phyloP scores from a whole-genome alignment of 1,140 invertebrate genomes.

The Atta texana region DNA sequence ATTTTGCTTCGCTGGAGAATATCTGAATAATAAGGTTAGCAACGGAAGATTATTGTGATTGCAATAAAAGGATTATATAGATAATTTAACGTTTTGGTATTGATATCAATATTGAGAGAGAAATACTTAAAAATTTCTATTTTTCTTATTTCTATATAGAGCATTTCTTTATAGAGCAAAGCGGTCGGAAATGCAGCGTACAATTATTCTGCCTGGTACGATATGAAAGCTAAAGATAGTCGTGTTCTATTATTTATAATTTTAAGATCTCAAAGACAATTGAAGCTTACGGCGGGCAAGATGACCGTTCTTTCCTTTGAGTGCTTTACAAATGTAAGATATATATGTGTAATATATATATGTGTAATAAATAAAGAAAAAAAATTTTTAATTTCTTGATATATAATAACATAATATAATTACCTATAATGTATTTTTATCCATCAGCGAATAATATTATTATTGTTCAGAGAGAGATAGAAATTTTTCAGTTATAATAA shows the following conservation, averaged over 20 bases:
- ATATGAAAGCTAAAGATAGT: constrained; percentile 43
- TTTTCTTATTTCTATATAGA: not conserved
- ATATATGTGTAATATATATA: not conserved
- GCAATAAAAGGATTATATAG: not conserved
- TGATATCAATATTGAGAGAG: not conserved
- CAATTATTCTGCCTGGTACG: constrained; percentile 63
- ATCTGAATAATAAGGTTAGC: constrained; percentile 56
- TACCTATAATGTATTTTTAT: not conserved
- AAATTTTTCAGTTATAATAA: not conserved
- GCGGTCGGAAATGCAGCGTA: constrained; percentile 46
- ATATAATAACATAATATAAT: too few relatives aligned
- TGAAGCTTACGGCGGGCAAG: constrained; percentile 63
- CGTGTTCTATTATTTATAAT: constrained; percentile 53
- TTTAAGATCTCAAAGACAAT: constrained; percentile 58
- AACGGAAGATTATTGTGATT: not conserved
- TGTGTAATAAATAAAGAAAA: not conserved
- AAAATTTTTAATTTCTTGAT: too few relatives aligned
- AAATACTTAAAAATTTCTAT: not conserved
- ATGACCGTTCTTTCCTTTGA: constrained; percentile 63
- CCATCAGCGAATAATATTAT: not conserved
- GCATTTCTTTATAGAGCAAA: constrained; percentile 36
- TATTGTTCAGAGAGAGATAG: not conserved
- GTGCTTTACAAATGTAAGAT: constrained; percentile 63
- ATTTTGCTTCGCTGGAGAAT: constrained; percentile 69
- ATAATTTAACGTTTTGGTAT: not conserved